phyloP scores from a whole-genome alignment of 2,797 vertebrate genomes.

The Pipistrellus nathusii region DNA sequence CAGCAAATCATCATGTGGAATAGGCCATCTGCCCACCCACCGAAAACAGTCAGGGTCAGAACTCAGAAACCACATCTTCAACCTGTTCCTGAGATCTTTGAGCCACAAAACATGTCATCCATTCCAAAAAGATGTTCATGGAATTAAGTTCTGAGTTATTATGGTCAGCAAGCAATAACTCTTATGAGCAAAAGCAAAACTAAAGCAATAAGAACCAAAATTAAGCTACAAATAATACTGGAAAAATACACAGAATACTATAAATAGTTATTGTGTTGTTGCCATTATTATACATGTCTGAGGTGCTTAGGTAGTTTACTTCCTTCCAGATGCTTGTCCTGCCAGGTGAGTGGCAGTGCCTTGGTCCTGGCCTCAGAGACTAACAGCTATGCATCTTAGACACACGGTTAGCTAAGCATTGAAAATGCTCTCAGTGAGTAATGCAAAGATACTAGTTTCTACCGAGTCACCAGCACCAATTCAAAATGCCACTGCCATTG shows the following conservation, averaged over 20 bases:
- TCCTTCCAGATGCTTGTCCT: neutral
- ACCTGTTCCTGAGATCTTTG: neutral
- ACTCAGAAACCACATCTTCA: constrained; percentile 53
- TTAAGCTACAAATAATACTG: neutral
- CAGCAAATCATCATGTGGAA: neutral
- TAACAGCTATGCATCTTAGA: neutral
- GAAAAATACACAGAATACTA: neutral
- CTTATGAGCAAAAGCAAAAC: constrained; percentile 47
- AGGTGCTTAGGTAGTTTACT: neutral
- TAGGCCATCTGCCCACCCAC: constrained; percentile 46
- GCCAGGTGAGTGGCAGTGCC: too few relatives aligned
- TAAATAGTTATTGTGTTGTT: neutral
- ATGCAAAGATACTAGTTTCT: neutral
- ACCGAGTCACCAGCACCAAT: neutral
- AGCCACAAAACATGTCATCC: constrained; percentile 47
- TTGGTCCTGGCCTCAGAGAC: neutral
- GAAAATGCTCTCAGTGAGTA: neutral
- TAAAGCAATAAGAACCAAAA: constrained; percentile 38
- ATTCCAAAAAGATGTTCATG: constrained; percentile 39
- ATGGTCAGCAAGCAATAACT: constrained; percentile 27
- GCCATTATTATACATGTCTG: neutral
- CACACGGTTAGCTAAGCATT: neutral
- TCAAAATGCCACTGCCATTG: neutral
- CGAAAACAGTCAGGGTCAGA: constrained; percentile 44
- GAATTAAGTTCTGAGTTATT: constrained; percentile 43